phyloP scores from a whole-genome alignment of 2,888 invertebrate species.

The Conomelus anceps region DNA sequence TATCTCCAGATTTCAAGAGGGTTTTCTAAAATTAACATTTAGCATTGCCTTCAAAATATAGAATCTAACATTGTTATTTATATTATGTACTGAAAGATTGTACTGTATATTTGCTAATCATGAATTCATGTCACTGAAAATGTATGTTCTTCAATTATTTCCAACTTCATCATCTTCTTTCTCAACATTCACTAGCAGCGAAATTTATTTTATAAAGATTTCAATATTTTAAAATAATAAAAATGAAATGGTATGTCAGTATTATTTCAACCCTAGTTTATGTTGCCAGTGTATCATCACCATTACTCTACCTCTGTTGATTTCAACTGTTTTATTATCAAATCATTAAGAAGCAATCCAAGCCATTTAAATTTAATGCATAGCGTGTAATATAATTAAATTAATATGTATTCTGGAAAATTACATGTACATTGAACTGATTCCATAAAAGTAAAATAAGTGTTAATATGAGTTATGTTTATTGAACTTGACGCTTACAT shows the following conservation, averaged over 20 bases:
- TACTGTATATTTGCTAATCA: not conserved
- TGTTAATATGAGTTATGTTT: no score
- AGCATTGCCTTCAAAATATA: not conserved
- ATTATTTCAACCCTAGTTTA: not conserved
- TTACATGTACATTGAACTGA: no score
- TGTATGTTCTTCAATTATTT: not conserved
- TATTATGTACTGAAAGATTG: not conserved
- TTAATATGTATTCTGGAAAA: no score
- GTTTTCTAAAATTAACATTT: not conserved
- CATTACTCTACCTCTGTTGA: not conserved
- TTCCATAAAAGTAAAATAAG: no score
- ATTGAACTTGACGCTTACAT: no score
- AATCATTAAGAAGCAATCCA: not conserved
- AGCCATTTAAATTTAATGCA: not conserved
- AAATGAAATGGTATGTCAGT: not conserved
- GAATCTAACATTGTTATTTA: not conserved
- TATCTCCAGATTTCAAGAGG: not conserved
- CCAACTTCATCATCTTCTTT: not conserved
- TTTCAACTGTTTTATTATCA: not conserved
- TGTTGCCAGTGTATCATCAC: no score
- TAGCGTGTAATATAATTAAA: not conserved
- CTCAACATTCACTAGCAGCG: not conserved
- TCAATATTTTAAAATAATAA: not conserved
- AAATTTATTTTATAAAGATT: not conserved
- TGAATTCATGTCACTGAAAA: not conserved